These are phyloP conservation scores for Fringilla coelebs DNA, from an alignment of 2,797 vertebrate species.

Conservation along the genomic window DNA sequence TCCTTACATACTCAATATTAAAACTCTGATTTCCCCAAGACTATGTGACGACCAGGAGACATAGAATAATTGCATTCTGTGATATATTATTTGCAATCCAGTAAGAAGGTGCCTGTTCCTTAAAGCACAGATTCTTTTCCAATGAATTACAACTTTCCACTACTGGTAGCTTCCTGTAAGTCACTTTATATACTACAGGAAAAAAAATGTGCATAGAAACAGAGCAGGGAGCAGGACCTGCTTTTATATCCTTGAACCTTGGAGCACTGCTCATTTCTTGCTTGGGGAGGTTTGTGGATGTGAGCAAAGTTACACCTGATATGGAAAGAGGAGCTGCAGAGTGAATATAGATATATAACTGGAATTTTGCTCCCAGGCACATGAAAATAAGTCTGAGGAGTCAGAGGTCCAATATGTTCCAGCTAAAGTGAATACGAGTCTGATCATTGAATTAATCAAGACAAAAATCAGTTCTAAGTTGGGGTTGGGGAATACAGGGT, in stretches of 20 bases:
- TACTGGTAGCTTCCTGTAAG: slow-evolving; percentile 21
- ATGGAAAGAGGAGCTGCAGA: background rate
- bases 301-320: background rate
- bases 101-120: slow-evolving; percentile 20
- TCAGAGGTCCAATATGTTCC: background rate
- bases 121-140: slow-evolving; percentile 33
- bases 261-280: slow-evolving; percentile 19
- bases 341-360: background rate
- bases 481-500: background rate
- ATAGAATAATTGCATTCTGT: slow-evolving; percentile 54
- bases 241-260: background rate
- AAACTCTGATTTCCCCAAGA: slow-evolving; percentile 17
- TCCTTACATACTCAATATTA: background rate
- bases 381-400: slow-evolving; percentile 20
- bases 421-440: background rate
- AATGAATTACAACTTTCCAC: slow-evolving; percentile 22
- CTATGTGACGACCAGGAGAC: slow-evolving; percentile 53
- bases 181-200: background rate
- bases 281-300: background rate
- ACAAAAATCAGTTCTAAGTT: background rate
- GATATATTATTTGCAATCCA: slow-evolving; percentile 53
- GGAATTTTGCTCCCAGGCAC: slow-evolving; percentile 7
- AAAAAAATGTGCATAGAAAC: background rate
- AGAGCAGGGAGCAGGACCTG: slow-evolving; percentile 26
- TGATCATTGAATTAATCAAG: background rate